A percentile compares a stretch with the other conserved stretches of the same genome.
These are phyloP conservation scores for Parazoanthus swiftii DNA, from an alignment of 92 coral and sea anemone genomes.

Conservation along the genomic window DNA sequence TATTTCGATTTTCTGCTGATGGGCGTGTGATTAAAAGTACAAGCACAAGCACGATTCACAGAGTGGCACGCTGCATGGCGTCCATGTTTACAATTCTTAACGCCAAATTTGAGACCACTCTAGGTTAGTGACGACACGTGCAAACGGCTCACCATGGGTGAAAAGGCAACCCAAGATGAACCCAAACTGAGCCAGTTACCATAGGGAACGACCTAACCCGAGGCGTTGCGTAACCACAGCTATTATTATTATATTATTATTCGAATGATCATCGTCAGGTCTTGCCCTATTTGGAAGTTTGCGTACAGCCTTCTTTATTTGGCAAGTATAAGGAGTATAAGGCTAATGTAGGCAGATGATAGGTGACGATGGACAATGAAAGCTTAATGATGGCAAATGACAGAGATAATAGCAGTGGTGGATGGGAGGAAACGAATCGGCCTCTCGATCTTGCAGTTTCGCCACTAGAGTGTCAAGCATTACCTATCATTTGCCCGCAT, in stretches of 20 bases:
- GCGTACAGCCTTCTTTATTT: too few species aligned
- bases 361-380: too few species aligned
- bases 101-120: conserved; percentile 22
- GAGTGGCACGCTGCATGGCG: conserved; percentile 27
- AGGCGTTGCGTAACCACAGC: conserved; percentile 55
- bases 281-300: too few species aligned
- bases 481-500: too few species aligned
- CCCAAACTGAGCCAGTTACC: conserved; percentile 44
- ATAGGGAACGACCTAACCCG: conserved; percentile 31
- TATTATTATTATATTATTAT: neutral
- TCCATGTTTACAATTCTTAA: conserved; percentile 35
- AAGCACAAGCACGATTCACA: neutral
- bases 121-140: conserved; percentile 27
- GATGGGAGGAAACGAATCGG: too few species aligned
- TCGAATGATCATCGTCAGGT: too few species aligned
- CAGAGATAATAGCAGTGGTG: too few species aligned
- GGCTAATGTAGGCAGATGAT: too few species aligned
- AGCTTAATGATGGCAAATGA: too few species aligned
- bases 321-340: too few species aligned
- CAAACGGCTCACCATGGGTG: conserved; percentile 40
- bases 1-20: neutral
- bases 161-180: conserved; percentile 41
- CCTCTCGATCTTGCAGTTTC: too few species aligned
- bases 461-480: too few species aligned
- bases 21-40: neutral